These are phyloP conservation scores for Dreissena polymorpha DNA, from an alignment of 1,140 invertebrate genomes.

Conservation along the genomic window DNA sequence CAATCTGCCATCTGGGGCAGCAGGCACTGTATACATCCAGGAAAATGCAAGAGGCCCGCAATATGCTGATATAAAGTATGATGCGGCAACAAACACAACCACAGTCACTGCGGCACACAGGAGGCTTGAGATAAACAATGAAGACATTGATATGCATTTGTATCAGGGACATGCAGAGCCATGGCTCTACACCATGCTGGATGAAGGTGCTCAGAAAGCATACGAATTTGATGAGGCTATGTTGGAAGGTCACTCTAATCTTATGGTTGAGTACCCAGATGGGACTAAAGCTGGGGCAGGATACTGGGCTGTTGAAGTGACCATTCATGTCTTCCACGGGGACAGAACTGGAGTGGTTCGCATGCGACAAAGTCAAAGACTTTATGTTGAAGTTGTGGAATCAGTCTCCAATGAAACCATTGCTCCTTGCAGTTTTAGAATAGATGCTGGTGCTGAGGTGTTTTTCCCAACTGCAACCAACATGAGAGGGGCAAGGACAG, in stretches of 20 bases:
- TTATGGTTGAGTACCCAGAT: slow-evolving; percentile 68
- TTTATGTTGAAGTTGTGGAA: slow-evolving; percentile 70
- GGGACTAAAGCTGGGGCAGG: slow-evolving; percentile 35
- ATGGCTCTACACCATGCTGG: slow-evolving; percentile 69
- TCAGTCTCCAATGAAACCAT: slow-evolving; percentile 67
- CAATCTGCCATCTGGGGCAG: slow-evolving; percentile 62
- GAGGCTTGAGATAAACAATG: slow-evolving; percentile 67
- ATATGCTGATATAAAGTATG: slow-evolving; percentile 73
- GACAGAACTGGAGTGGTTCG: slow-evolving; percentile 69
- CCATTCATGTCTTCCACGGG: slow-evolving; percentile 66
- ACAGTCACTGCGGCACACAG: slow-evolving; percentile 57
- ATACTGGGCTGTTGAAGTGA: slow-evolving; percentile 56
- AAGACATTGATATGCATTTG: slow-evolving; percentile 63
- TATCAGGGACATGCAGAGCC: slow-evolving; percentile 66
- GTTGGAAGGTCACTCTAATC: slow-evolving; percentile 66
- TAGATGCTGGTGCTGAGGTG: slow-evolving; percentile 67
- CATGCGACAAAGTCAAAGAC: slow-evolving; percentile 63
- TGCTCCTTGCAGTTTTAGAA: slow-evolving; percentile 71
- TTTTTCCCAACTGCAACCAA: slow-evolving; percentile 66
- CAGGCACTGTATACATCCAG: slow-evolving; percentile 70
- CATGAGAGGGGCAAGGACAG: slow-evolving; percentile 66
- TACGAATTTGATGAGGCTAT: slow-evolving; percentile 72
- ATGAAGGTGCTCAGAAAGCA: slow-evolving; percentile 58
- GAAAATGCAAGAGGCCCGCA: slow-evolving; percentile 71
- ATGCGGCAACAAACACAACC: slow-evolving; percentile 53